Percentiles rank a stretch among this genome's conserved stretches.
Evolutionary conservation across 2,888 invertebrate genomes (phyloP).

Genomic region (Hypomecis atomaria): DNA sequence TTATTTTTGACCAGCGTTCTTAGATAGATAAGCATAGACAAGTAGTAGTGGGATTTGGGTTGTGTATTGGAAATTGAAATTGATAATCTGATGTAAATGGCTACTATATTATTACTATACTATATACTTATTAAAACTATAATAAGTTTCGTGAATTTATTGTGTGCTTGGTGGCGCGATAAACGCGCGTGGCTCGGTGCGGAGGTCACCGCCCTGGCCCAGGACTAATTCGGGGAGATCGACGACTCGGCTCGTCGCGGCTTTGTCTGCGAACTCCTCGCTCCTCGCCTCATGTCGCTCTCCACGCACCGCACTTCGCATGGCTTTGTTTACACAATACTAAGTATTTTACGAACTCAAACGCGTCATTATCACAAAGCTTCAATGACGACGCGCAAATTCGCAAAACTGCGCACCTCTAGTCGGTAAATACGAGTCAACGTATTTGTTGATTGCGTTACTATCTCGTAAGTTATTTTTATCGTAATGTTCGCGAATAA

Average conservation of each 20-base stretch:
- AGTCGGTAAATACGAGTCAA: conserved; percentile 18
- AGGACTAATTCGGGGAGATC: conserved; percentile 85
- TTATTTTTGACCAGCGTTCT: no score
- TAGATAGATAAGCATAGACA: no score
- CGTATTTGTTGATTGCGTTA: conserved; percentile 36
- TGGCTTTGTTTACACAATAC: conserved; percentile 63
- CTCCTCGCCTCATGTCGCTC: conserved; percentile 38
- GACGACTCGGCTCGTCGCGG: conserved; percentile 73
- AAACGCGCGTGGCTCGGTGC: conserved; percentile 54
- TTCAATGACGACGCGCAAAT: conserved; percentile 41
- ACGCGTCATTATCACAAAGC: conserved; percentile 51
- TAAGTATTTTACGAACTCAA: conserved; percentile 47
- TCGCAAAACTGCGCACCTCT: conserved; percentile 40
- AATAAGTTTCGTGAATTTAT: conserved; percentile 33
- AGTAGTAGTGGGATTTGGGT: no score
- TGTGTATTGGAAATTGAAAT: no score
- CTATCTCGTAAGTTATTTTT: conserved; percentile 15
- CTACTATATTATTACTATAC: no score
- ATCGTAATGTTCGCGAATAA: conserved; percentile 1
- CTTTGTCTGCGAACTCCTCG: conserved; percentile 71
- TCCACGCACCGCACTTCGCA: conserved; percentile 54
- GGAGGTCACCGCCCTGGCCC: conserved; percentile 81
- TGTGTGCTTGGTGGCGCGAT: conserved; percentile 49
- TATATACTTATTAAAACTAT: no score
- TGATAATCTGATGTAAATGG: no score